Percentiles rank a stretch among this genome's conserved stretches.
Conservation (phyloP, 2,797 vertebrate species). For the Sebastes reedi region DNA sequence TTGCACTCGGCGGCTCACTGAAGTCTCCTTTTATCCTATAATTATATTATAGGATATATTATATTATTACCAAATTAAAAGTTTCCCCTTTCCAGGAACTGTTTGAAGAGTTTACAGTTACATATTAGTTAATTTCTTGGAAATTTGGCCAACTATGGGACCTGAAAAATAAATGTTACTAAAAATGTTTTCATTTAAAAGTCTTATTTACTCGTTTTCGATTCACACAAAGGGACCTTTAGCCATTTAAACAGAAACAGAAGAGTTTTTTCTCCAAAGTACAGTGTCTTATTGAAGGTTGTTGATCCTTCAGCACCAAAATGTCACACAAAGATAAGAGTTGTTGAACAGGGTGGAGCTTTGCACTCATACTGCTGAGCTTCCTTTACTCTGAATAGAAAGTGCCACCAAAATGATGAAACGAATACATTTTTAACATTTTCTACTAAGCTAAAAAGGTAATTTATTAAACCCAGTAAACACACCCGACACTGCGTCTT, state of each 20-base stretch:
- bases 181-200: not conserved
- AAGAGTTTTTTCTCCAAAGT: not conserved
- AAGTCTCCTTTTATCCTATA: not conserved
- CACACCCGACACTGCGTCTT: conserved; percentile 4
- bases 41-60: too few relatives aligned
- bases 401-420: not conserved
- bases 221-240: conserved; percentile 7
- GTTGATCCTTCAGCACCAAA: not conserved
- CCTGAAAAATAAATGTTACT: conserved; percentile 15
- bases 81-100: not conserved
- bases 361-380: not conserved
- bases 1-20: too few relatives aligned
- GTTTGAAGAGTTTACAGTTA: not conserved
- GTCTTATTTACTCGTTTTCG: not conserved
- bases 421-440: not conserved
- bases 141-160: not conserved
- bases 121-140: not conserved
- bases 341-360: conserved; percentile 2
- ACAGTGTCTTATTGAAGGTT: conserved; percentile 6
- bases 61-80: not conserved
- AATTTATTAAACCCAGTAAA: not conserved
- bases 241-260: not conserved
- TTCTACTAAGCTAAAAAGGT: not conserved
- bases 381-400: not conserved
- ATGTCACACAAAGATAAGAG: not conserved